phyloP scores from a whole-genome alignment of 2,113 vertebrate genomes.

The Brienomyrus brachyistius region DNA sequence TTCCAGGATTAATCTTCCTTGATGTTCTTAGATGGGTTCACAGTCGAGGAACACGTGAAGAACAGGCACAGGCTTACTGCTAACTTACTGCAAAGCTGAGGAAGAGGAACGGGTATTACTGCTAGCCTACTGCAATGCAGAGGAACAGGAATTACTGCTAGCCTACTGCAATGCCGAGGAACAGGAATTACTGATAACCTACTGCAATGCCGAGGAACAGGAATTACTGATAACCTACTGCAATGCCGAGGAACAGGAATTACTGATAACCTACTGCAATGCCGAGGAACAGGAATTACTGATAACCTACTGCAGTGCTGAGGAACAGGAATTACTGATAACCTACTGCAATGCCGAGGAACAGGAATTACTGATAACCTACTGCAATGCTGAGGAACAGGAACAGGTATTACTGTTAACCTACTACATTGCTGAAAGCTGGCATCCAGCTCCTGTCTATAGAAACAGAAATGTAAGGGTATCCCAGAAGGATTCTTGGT shows the following conservation, averaged over 20 bases:
- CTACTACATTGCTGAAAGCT: neutral
- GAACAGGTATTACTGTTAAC: too few relatives aligned
- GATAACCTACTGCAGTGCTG: neutral
- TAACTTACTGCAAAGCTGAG: neutral
- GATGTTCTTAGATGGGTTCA: neutral
- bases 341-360: too few relatives aligned
- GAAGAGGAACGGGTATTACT: neutral
- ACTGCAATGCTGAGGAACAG: too few relatives aligned
- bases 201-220: neutral
- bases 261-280: too few relatives aligned
- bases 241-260: neutral
- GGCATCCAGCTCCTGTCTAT: neutral
- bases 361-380: too few relatives aligned
- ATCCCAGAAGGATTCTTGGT: neutral
- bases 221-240: neutral
- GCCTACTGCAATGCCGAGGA: neutral
- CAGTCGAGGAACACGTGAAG: neutral
- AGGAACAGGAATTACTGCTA: neutral
- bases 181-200: neutral
- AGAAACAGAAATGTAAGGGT: neutral
- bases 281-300: neutral
- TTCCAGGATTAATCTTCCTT: neutral
- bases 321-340: neutral
- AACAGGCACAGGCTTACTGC: neutral
- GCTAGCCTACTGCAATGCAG: too few relatives aligned